Evolutionary conservation across 2,113 vertebrate species (phyloP), one percentile per base, ranked within the genome.

Genomic region (Ctenomys sociabilis): DNA sequence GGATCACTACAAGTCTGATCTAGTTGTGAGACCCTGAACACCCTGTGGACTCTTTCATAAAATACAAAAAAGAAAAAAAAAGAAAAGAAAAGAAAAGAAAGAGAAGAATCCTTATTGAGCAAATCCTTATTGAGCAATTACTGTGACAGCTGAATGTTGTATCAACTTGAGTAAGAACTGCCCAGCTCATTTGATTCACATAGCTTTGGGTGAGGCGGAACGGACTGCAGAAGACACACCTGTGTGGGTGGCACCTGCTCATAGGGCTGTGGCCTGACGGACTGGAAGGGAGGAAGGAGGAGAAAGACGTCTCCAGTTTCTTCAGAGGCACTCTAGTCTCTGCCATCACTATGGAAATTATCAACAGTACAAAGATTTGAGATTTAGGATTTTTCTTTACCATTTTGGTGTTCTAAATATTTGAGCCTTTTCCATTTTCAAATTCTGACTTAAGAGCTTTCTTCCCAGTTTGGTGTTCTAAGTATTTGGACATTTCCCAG

Each of bases 401-500:
- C 24, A 88, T 82, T 40, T 90, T 24, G 16, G 28, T 57, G 26
- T 63, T 66, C 59, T 88, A 88, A 73, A 40, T 26, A 43, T 85
- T 94, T 94, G 88, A 64, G 19, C 40, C 66, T 77, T 93, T 93
- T 89, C 73, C 70, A 21, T 88, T 88, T 95, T 78, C 32, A 75
- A 92, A 75, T 93, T 87, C 52, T 40, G 77, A 37, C 68, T 88
- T 43, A 52, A 22, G 35, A 35, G 16, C 37, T 93, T 77, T n/a
- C 66, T 96, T 75, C 35, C 87, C 73, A 30, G 45, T 13, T 28
- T 89, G 40, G 24, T 77, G 73, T 77, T 77, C 73, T 77, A 49
- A 45, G 30, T 45, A 77, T 77, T 45, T 77, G 43, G 26, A 45
- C 26, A 49, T 30, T 45, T 77, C 49, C 73, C 28, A 45, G 17